Evolutionary conservation across 2,113 vertebrate genomes (phyloP), one percentile per base, ranked within the genome.

Genomic region (Tenrec ecaudatus): DNA sequence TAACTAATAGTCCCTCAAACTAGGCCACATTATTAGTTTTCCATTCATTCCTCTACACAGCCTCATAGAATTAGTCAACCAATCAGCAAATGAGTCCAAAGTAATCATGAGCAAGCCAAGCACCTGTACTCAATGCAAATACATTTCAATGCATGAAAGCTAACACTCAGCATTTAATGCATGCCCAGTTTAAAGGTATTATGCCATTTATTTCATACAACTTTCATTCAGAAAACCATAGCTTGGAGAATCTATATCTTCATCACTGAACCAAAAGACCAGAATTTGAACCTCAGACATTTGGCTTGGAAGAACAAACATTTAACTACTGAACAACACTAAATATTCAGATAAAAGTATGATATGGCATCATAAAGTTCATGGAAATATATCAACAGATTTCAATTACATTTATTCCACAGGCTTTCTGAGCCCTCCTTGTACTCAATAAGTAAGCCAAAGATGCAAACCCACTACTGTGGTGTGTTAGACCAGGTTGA

Each of bases 91-190:
- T 76, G 19, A 77, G 19, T 88, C 1, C 85, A 19, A 88, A 58
- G 40, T 8, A 80, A 33, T 36, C 66, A 38, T 31, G 53, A 68
- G 1, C 4, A 53, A 77, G 22, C 0, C 31, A 71, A 80, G 4
- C 0, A 5, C 23, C n/a, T 75, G 15, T 4, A 38, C 22, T 68
- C 3, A 0, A 80, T 22, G 11, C 15, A 11, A 40, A 2, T 6
- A 4, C 27, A 60, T 9, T 66, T 90, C 25, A 53, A 12, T 62
- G 66, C 2, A 12, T 7, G 36, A 3, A 6, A 31, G 53, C 82
- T 84, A 69, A 43, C 8, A 33, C 23, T 64, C 73, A 25, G 16
- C 0, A 15, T 8, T 40, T 68, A 9, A 25, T 75, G 0, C 36
- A 38, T 31, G 8, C 38, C 36, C 85, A 78, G 20, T 33, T 17